phyloP scores from a whole-genome alignment of 2,888 invertebrate species.

The Trissoscelio sp. region DNA sequence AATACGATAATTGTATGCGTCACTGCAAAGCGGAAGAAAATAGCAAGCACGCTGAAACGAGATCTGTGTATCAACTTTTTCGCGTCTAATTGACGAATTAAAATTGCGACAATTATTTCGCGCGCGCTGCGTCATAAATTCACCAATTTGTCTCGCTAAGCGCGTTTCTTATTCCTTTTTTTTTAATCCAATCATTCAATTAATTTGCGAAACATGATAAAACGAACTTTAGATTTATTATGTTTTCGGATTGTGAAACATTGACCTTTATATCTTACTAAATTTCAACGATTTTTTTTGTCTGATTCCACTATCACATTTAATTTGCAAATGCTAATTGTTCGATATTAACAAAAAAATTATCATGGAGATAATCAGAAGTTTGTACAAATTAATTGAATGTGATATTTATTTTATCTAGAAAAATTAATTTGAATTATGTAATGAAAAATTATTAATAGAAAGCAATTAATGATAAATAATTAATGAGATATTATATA shows the following conservation, averaged over 20 bases:
- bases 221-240: neutral
- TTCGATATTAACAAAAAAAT: too few species aligned
- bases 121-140: neutral
- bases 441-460: too few species aligned
- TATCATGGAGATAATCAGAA: too few species aligned
- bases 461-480: too few species aligned
- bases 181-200: neutral
- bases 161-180: neutral
- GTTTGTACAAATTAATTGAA: too few species aligned
- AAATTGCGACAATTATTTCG: constrained; percentile 9
- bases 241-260: neutral
- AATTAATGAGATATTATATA: too few species aligned
- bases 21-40: constrained; percentile 60
- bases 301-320: too few species aligned
- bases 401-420: too few species aligned
- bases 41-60: constrained; percentile 46
- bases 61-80: constrained; percentile 23
- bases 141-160: constrained; percentile 6
- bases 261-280: neutral
- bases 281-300: neutral
- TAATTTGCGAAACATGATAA: neutral
- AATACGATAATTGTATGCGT: constrained; percentile 63
- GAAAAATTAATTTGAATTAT: too few species aligned
- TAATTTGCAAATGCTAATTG: too few species aligned
- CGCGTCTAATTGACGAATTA: constrained; percentile 4